Evolutionary conservation across 2,113 vertebrate species (phyloP).

Genomic region (Mellivora capensis): DNA sequence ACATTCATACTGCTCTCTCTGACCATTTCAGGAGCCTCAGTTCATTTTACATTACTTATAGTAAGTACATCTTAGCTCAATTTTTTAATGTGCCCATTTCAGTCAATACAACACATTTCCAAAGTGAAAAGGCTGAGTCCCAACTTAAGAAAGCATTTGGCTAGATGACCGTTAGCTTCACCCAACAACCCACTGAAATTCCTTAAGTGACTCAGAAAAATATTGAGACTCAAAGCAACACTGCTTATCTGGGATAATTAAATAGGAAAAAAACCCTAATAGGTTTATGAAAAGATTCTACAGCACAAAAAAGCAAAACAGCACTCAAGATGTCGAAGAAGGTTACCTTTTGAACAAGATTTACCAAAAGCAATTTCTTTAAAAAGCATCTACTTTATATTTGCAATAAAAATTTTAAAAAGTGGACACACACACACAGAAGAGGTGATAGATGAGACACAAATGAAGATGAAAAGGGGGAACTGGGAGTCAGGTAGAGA

Average conservation of each 20-base stretch:
- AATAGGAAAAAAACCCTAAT: background rate
- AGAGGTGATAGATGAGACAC: background rate
- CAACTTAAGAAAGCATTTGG: background rate
- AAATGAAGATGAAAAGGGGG: background rate
- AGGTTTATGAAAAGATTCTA: background rate
- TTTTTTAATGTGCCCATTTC: background rate
- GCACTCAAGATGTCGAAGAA: background rate
- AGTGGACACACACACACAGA: background rate
- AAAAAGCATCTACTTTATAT: background rate
- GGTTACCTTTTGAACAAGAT: background rate
- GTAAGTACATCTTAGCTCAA: background rate
- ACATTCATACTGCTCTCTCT: background rate
- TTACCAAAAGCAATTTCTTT: background rate
- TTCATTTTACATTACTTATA: background rate
- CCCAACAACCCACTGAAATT: background rate
- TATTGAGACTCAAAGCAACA: background rate
- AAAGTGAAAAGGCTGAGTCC: background rate
- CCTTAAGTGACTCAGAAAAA: background rate
- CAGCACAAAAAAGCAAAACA: background rate
- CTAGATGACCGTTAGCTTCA: background rate
- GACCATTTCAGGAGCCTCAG: background rate
- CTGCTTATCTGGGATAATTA: background rate
- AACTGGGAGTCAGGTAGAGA: background rate
- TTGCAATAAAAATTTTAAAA: constrained; percentile 3
- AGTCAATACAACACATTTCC: background rate